phyloP scores from a whole-genome alignment of 2,888 invertebrate species.

The Andrena praecox region DNA sequence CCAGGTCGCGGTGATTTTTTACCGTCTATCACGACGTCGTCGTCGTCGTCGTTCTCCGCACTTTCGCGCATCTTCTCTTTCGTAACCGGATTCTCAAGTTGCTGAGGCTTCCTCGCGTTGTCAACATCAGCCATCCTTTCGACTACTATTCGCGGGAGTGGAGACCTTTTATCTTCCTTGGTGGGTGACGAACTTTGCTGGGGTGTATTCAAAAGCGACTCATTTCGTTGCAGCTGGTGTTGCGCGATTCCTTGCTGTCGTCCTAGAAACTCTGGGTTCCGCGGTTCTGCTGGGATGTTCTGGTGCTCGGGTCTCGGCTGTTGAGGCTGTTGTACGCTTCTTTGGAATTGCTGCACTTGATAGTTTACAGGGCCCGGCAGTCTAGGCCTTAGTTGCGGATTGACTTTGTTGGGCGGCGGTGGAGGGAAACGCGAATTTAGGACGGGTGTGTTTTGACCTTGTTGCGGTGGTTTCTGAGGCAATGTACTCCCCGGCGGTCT shows the following conservation, averaged over 20 bases:
- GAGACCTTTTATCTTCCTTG: conserved; percentile 54
- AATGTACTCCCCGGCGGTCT: conserved; percentile 65
- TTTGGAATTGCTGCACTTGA: conserved; percentile 45
- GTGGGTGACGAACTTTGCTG: conserved; percentile 32
- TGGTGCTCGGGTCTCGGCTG: conserved; percentile 45
- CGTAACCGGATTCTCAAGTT: conserved; percentile 31
- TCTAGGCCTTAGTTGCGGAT: conserved; percentile 57
- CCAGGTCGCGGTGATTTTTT: conserved; percentile 60
- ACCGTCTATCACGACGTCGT: conserved; percentile 75
- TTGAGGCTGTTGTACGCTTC: conserved; percentile 52
- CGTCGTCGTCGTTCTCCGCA: conserved; percentile 74
- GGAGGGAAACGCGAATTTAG: conserved; percentile 57
- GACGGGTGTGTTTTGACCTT: conserved; percentile 43
- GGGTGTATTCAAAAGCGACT: conserved; percentile 60
- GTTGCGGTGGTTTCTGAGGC: conserved; percentile 56
- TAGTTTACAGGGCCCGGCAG: conserved; percentile 54
- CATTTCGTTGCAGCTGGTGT: conserved; percentile 69
- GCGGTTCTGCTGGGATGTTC: conserved; percentile 22
- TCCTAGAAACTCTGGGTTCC: conserved; percentile 5
- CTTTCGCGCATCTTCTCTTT: conserved; percentile 53
- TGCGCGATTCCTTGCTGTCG: conserved; percentile 33
- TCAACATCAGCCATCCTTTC: conserved; percentile 75
- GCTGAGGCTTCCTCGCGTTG: conserved; percentile 41
- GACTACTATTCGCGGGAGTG: conserved; percentile 63
- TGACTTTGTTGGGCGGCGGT: conserved; percentile 37